A percentile compares a stretch with the other conserved stretches of the same genome.
Evolutionary conservation across 2,888 invertebrate species (phyloP).

Genomic region (Diadegma fenestrale): DNA sequence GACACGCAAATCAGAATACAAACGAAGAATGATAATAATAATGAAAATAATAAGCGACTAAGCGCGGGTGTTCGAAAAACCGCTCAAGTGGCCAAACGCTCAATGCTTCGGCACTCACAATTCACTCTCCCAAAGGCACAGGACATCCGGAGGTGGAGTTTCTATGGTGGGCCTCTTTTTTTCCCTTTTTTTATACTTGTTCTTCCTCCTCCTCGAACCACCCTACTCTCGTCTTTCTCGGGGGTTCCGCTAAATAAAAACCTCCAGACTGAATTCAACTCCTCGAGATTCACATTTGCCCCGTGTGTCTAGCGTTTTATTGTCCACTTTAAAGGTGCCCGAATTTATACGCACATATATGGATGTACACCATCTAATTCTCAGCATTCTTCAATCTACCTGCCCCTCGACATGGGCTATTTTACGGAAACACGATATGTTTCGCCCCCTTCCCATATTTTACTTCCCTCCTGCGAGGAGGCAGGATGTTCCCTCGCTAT

Average conservation of each 20-base stretch:
- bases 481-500: slow-evolving; percentile 59
- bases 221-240: slow-evolving; percentile 58
- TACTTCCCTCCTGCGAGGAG: slow-evolving; percentile 20
- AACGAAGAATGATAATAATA: slow-evolving; percentile 20
- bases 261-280: slow-evolving; percentile 61
- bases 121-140: slow-evolving; percentile 72
- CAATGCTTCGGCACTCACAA: slow-evolving; percentile 74
- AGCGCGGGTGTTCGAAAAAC: slow-evolving; percentile 67
- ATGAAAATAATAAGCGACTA: slow-evolving; percentile 23
- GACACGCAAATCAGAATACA: neutral
- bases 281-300: slow-evolving; percentile 36
- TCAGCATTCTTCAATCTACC: slow-evolving; percentile 70
- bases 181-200: slow-evolving; percentile 58
- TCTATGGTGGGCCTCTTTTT: slow-evolving; percentile 75
- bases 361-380: slow-evolving; percentile 44
- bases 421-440: slow-evolving; percentile 82
- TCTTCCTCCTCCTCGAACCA: slow-evolving; percentile 69
- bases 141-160: slow-evolving; percentile 81
- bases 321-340: slow-evolving; percentile 58
- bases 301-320: slow-evolving; percentile 53
- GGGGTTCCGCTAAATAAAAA: slow-evolving; percentile 63
- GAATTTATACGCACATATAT: slow-evolving; percentile 29
- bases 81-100: slow-evolving; percentile 77
- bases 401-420: slow-evolving; percentile 78
- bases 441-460: slow-evolving; percentile 61